phyloP scores from a whole-genome alignment of 1,140 invertebrate genomes.

The Pogonomyrmex californicus region DNA sequence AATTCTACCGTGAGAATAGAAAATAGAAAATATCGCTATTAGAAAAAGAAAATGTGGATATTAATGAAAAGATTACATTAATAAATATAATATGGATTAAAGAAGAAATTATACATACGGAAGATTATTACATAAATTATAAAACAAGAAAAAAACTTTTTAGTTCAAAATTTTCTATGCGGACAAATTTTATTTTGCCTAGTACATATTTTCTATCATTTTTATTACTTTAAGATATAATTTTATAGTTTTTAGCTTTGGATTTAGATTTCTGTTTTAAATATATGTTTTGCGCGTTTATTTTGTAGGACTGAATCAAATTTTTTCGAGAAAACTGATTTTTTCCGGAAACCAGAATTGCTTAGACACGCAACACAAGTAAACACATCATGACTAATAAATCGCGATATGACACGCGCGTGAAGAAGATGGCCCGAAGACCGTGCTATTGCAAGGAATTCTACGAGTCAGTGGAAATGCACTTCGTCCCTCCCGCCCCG shows the following conservation, averaged over 20 bases:
- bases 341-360: neutral
- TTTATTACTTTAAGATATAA: neutral
- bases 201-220: neutral
- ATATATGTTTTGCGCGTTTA: neutral
- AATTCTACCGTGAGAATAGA: neutral
- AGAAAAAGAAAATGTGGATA: neutral
- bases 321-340: constrained; percentile 17
- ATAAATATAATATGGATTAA: neutral
- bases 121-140: neutral
- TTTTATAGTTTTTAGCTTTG: neutral
- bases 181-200: neutral
- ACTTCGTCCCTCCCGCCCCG: constrained; percentile 14
- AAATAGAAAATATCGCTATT: neutral
- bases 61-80: no score
- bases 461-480: constrained; percentile 36
- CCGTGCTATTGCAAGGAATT: constrained; percentile 31
- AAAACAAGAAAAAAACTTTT: neutral
- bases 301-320: neutral
- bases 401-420: constrained; percentile 6
- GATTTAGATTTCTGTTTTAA: neutral
- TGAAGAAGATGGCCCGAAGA: constrained; percentile 27
- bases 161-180: neutral
- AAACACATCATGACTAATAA: constrained; percentile 37
- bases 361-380: neutral
- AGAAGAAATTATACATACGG: neutral